Evolutionary conservation across 2,113 vertebrate species (phyloP).

Genomic region (Bubalus kerabau): DNA sequence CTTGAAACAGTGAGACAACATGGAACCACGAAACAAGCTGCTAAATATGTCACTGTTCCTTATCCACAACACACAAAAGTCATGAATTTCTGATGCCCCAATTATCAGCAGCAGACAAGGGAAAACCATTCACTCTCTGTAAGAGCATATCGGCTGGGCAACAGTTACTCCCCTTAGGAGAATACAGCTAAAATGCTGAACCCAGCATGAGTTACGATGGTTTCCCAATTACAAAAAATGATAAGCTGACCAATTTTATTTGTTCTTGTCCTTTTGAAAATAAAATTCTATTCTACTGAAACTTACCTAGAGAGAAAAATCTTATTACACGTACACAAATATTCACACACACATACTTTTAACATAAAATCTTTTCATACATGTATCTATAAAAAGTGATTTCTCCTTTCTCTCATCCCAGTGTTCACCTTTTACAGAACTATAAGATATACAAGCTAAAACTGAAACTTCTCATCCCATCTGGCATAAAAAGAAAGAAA

Average conservation of each 20-base stretch:
- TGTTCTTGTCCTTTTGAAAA: background rate
- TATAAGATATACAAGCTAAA: background rate
- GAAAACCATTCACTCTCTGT: background rate
- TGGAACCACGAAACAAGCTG: background rate
- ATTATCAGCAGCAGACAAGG: background rate
- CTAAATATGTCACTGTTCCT: background rate
- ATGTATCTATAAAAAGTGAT: background rate
- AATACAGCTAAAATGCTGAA: background rate
- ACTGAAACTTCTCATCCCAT: background rate
- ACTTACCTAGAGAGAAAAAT: background rate
- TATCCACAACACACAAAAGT: background rate
- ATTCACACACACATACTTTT: background rate
- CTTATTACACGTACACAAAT: background rate
- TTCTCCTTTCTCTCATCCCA: background rate
- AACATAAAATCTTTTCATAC: background rate
- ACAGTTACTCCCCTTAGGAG: background rate
- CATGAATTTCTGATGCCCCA: background rate
- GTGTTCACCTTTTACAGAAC: background rate
- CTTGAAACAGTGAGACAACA: background rate
- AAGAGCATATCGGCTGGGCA: background rate
- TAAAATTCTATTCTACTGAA: background rate
- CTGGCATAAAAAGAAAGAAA: background rate
- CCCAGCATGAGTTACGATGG: background rate
- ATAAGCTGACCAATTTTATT: background rate
- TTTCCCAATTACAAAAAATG: background rate